Evolutionary conservation across 2,888 invertebrate genomes (phyloP), one percentile per base, ranked within the genome.

Genomic region (Diabrotica balteata): DNA sequence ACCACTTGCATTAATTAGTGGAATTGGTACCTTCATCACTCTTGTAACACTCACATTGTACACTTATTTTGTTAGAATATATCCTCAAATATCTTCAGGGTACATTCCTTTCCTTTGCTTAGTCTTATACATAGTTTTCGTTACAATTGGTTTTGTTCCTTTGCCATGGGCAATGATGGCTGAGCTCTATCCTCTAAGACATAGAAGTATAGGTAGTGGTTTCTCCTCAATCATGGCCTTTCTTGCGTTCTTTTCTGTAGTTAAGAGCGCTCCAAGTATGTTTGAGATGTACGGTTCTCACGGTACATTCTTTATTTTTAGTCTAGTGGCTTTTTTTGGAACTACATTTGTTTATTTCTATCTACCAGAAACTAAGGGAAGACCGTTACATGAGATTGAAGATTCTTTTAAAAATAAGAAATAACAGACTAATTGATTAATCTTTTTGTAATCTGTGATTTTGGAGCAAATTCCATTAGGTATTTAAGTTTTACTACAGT

Each of bases 111-210:
- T 89, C 73, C 78, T 86, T 72, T 85, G 87, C 79, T 78, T 89
- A 61, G 79, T 90, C 80, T 78, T 84, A 1, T 90, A 90, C 75
- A 89, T 89, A n/a, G 85, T 86, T 53, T 88, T 88, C 59, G 86
- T 89, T 59, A 86, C 88, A 0, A 84, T 89, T 62, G 91, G 78
- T 10, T 77, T 78, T 53, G 76, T 78, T 7, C 76, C 79, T 0
- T 78, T 93, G 59, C 92, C 92, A 0, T 93, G 93, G 89, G 88
- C 91, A 45, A 89, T 93, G 88, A 89, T 90, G 73, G 91, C 91
- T 0, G 93, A 93, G 81, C 84, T 93, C 0, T 92, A 91, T 87
- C 91, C 80, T 2, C 57, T 76, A 47, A 72, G 73, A 42, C 75
- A 69, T 45, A 69, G 90, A 46, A 91, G 91, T 0, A 78, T 90